Percentiles rank a stretch among this genome's conserved stretches.
Conservation (phyloP, 2,113 vertebrate genomes). For the Nibea coibor region DNA sequence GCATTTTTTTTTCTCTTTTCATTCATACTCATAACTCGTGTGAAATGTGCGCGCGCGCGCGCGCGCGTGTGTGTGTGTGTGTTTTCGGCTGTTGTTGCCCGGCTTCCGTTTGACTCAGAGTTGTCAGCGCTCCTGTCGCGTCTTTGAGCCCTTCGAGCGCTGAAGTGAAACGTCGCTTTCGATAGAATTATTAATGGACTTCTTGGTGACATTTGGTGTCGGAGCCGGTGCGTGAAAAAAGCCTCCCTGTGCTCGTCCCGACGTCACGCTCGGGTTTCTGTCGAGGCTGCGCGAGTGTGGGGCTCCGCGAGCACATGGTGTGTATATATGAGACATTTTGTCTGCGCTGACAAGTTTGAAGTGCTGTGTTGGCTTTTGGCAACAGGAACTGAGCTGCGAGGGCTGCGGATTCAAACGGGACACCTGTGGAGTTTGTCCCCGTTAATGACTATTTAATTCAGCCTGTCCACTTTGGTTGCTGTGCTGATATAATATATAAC, state of each 20-base stretch:
- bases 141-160: background rate
- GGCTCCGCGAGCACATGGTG: conserved; percentile 7
- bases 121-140: conserved; percentile 8
- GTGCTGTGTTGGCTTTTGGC: conserved; percentile 44
- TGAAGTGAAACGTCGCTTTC: conserved; percentile 45
- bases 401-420: conserved; percentile 13
- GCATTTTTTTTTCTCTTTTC: conserved; percentile 20
- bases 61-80: background rate
- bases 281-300: background rate
- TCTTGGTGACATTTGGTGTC: conserved; percentile 16
- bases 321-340: conserved; percentile 34
- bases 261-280: background rate
- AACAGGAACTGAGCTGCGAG: conserved; percentile 30
- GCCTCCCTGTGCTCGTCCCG: rapidly evolving
- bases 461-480: background rate
- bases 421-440: conserved; percentile 66
- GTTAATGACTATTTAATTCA: background rate
- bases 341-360: conserved; percentile 56
- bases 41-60: background rate
- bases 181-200: conserved; percentile 75
- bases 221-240: background rate
- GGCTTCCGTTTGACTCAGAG: conserved; percentile 20
- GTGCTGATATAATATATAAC: conserved; percentile 23
- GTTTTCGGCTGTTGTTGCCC: background rate
- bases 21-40: background rate